Evolutionary conservation across 2,888 invertebrate species (phyloP).

Genomic region (Epirrhoe tristata): DNA sequence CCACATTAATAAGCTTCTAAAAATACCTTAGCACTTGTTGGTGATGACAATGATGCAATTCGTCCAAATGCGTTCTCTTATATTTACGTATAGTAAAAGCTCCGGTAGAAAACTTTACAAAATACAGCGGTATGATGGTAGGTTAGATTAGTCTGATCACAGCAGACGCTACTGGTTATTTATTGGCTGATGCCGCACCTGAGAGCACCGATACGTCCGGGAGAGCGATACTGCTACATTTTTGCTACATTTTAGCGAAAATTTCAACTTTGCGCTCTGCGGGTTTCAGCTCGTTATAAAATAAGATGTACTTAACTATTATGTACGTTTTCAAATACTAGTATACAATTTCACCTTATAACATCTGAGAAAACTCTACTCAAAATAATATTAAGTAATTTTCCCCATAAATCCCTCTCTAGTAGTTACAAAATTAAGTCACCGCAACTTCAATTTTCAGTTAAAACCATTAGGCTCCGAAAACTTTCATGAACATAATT

Average conservation of each 20-base stretch:
- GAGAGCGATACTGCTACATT: conserved; percentile 13
- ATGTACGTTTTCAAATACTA: too few relatives aligned
- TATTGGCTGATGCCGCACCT: conserved; percentile 61
- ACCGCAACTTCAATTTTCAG: conserved; percentile 4
- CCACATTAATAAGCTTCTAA: too few relatives aligned
- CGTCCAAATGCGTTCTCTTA: too few relatives aligned
- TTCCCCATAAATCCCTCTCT: neutral
- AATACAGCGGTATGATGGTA: conserved; percentile 51
- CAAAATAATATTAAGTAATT: neutral
- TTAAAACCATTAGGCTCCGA: conserved; percentile 13
- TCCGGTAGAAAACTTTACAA: conserved; percentile 33
- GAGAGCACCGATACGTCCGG: conserved; percentile 45
- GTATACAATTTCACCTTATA: too few relatives aligned
- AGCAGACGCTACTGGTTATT: conserved; percentile 58
- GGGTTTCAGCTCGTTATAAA: neutral
- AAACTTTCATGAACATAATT: conserved; percentile 16
- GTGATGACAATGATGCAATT: too few relatives aligned
- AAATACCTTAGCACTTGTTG: too few relatives aligned
- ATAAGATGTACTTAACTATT: too few relatives aligned
- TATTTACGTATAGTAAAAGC: neutral
- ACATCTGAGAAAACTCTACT: neutral
- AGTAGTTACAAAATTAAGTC: conserved; percentile 1
- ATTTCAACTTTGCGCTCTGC: neutral
- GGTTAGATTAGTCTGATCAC: conserved; percentile 61
- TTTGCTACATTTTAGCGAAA: conserved; percentile 20